Conservation (phyloP, 2,888 invertebrate species). For the Anoplius nigerrimus region DNA sequence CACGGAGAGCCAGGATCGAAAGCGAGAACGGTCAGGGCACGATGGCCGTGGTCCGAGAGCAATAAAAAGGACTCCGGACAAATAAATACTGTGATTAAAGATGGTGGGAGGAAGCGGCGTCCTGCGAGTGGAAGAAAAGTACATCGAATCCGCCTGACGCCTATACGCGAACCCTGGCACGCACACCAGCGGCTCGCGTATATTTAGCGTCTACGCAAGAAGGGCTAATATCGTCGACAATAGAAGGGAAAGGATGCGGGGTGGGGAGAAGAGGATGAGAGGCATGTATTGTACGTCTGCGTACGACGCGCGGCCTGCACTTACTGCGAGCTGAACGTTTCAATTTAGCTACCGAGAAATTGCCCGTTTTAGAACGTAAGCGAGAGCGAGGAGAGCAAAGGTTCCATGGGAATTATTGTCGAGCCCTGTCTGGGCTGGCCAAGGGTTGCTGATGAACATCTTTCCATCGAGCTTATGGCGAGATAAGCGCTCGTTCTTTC, state of each 20-base stretch:
- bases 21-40: not conserved
- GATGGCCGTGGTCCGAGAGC: conserved; percentile 13
- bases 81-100: conserved; percentile 28
- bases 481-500: not conserved
- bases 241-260: conserved; percentile 43
- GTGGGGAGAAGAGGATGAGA: conserved; percentile 19
- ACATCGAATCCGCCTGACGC: no score
- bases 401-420: no score
- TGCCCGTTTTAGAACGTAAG: conserved; percentile 3
- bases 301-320: conserved; percentile 7
- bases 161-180: no score
- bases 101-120: conserved; percentile 21
- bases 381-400: no score
- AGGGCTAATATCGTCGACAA: conserved; percentile 32
- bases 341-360: conserved; percentile 21
- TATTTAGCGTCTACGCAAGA: conserved; percentile 27
- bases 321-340: conserved; percentile 7
- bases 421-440: no score
- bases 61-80: conserved; percentile 20
- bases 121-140: conserved; percentile 28
- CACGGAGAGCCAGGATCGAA: no score
- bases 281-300: conserved; percentile 16
- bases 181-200: conserved; percentile 23
- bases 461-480: no score
- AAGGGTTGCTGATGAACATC: no score